Percentiles rank a stretch among this genome's conserved stretches.
Conservation (phyloP, 2,888 invertebrate genomes). For the Arctia plantaginis region DNA sequence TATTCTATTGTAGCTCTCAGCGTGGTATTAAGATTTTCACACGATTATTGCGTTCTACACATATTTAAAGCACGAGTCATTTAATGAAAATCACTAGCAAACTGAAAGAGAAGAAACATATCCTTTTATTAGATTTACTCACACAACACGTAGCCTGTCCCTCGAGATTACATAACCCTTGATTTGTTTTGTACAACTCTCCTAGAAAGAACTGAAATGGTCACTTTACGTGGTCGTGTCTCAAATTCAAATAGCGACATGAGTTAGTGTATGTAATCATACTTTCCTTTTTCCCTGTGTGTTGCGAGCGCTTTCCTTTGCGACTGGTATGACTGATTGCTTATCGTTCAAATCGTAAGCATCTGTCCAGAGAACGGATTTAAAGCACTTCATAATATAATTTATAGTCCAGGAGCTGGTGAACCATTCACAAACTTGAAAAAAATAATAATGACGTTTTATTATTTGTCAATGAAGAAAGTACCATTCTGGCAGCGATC, state of each 20-base stretch:
- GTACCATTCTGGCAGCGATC: too few species aligned
- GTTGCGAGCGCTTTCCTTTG: not conserved
- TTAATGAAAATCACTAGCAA: not conserved
- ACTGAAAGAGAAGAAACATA: not conserved
- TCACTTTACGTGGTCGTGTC: slow-evolving; percentile 7
- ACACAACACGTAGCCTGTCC: not conserved
- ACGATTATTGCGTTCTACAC: slow-evolving; percentile 45
- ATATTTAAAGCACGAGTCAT: slow-evolving; percentile 31
- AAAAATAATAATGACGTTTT: too few species aligned
- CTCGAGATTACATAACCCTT: slow-evolving; percentile 9
- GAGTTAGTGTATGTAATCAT: slow-evolving; percentile 15
- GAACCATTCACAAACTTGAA: too few species aligned
- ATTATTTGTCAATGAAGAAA: too few species aligned
- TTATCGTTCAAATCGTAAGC: not conserved
- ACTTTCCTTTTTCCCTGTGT: not conserved
- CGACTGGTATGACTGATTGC: not conserved
- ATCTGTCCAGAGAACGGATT: not conserved
- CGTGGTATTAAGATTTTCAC: slow-evolving; percentile 61
- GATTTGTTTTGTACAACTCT: slow-evolving; percentile 3
- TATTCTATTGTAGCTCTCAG: slow-evolving; percentile 75
- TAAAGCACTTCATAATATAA: not conserved
- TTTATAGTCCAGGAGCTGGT: too few species aligned
- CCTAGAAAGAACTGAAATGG: slow-evolving; percentile 13
- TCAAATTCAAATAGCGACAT: not conserved
- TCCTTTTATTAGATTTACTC: not conserved